These are phyloP conservation scores for Ranitomeya imitator DNA, from an alignment of 2,113 vertebrate genomes.

Conservation along the genomic window DNA sequence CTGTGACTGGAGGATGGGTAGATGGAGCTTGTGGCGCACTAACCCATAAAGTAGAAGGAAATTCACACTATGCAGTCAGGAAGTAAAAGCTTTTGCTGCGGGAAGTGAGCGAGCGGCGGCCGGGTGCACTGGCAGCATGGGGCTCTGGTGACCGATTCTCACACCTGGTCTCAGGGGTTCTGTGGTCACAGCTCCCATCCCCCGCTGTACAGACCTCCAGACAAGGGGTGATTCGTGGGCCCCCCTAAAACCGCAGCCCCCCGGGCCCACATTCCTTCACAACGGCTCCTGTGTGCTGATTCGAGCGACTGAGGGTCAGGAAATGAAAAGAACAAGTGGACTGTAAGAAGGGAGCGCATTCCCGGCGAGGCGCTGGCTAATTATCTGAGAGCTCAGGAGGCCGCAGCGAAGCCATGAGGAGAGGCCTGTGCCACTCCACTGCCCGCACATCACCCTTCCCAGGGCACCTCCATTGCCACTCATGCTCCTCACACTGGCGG, in stretches of 20 bases:
- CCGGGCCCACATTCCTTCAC: not conserved
- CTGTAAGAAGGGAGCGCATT: conserved; percentile 1
- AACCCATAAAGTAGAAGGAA: too few species aligned
- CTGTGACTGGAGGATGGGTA: not conserved
- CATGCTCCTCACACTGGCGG: too few species aligned
- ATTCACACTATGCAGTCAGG: too few species aligned
- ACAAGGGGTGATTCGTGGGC: conserved; percentile 41
- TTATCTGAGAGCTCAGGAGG: not conserved
- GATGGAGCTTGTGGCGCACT: too few species aligned
- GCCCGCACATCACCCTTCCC: too few species aligned
- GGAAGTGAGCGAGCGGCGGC: not conserved
- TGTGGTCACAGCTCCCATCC: not conserved
- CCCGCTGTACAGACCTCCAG: not conserved
- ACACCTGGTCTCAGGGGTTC: not conserved
- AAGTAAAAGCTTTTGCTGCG: not conserved
- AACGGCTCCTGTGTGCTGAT: conserved; percentile 41
- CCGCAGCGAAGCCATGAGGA: not conserved
- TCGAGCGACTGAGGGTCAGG: conserved; percentile 12
- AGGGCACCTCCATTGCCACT: too few species aligned
- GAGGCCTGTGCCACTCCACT: not conserved
- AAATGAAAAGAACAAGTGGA: conserved; percentile 9
- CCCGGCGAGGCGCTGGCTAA: not conserved
- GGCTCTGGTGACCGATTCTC: not conserved
- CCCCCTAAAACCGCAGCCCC: conserved; percentile 12
- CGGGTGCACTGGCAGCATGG: not conserved